Evolutionary conservation across 2,888 invertebrate genomes (phyloP), one percentile per base, ranked within the genome.

Genomic region (Xylota sylvarum): DNA sequence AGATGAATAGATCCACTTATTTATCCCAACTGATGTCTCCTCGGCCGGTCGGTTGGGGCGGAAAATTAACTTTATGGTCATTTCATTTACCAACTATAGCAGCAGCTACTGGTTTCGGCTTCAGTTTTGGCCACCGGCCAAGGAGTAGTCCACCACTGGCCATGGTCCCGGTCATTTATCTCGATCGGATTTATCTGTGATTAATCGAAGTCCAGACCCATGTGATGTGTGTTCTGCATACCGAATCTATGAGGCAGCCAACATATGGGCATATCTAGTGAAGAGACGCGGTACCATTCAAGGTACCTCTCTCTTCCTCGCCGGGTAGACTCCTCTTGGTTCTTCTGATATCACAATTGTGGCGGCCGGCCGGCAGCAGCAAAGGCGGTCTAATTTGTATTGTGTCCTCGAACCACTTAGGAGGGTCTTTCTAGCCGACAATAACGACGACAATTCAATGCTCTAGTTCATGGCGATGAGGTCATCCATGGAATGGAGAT

Each of bases 171-270:
- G 79, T 88, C 88, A 88, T 88, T 88, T 87, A 88, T 88, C 88
- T 88, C 88, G 88, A 87, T 88, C 88, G 87, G 88, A 88, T 88
- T 88, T 88, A 88, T 87, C 88, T 87, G 84, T 88, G 88, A 88
- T 88, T 88, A 88, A 88, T 88, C 84, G 88, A 79, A 82, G 84
- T 76, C 82, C 87, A 82, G 82, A 43, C 65, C 48, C 56, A 64
- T 62, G 69, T 84, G 84, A 80, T 84, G 84, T 84, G 74, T 84
- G 84, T 70, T 84, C 84, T 84, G 80, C 80, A 84, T 84, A 84
- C 84, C 80, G 84, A 84, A 74, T 70, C 73, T 84, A 80, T 74
- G 80, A 64, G 64, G 35, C 62, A 56, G 69, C 9, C 52, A 79
- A 50, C 67, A 79, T 74, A 84, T 84, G 73, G 83, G 69, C 83